phyloP scores from a whole-genome alignment of 1,140 invertebrate species.

The Drosophila watanabei region DNA sequence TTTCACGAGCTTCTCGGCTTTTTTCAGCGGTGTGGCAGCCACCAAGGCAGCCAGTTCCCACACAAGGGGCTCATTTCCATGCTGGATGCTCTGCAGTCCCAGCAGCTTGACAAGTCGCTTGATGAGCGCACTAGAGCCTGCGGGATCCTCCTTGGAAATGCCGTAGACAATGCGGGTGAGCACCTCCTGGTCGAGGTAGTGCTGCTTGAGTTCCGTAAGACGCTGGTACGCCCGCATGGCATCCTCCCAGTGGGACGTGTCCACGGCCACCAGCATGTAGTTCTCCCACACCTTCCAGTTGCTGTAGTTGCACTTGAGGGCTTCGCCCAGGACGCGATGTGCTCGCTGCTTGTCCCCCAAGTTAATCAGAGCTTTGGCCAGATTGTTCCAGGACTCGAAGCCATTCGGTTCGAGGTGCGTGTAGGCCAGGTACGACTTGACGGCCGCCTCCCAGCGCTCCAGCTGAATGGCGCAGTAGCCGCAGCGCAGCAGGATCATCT shows the following conservation, averaged over 20 bases:
- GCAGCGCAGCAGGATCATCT: slow-evolving; percentile 93
- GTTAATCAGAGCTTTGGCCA: slow-evolving; percentile 96
- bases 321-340: slow-evolving; percentile 93
- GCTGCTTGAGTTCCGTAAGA: slow-evolving; percentile 93
- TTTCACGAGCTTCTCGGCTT: slow-evolving; percentile 88
- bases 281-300: slow-evolving; percentile 99
- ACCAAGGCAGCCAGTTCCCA: slow-evolving; percentile 93
- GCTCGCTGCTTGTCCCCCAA: slow-evolving; percentile 94
- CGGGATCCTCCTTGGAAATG: slow-evolving; percentile 88
- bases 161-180: slow-evolving; percentile 91
- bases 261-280: slow-evolving; percentile 92
- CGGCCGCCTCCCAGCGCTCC: slow-evolving; percentile 94
- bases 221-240: slow-evolving; percentile 94
- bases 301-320: slow-evolving; percentile 96
- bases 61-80: slow-evolving; percentile 89
- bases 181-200: slow-evolving; percentile 92
- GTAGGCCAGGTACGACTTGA: slow-evolving; percentile 94
- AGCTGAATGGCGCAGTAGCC: slow-evolving; percentile 93
- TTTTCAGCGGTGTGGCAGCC: slow-evolving; percentile 88
- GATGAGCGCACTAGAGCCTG: slow-evolving; percentile 86
- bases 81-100: slow-evolving; percentile 91
- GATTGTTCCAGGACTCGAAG: slow-evolving; percentile 99
- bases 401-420: slow-evolving; percentile 94
- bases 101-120: slow-evolving; percentile 91
- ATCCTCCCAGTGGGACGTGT: slow-evolving; percentile 91